Evolutionary conservation across 1,140 invertebrate genomes (phyloP), one percentile per base, ranked within the genome.

Genomic region (Amyelois transitella): DNA sequence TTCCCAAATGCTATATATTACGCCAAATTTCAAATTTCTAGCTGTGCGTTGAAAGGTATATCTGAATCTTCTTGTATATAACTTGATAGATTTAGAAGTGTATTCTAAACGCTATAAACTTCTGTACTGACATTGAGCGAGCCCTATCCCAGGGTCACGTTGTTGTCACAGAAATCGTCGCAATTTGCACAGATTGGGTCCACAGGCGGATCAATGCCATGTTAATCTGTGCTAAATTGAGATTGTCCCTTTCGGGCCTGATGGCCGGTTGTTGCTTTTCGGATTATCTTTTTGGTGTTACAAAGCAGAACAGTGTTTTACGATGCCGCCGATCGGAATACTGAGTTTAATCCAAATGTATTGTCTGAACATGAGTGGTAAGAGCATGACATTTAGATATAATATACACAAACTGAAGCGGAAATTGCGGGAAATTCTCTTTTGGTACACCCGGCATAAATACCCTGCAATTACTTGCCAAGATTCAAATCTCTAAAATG

Each of bases 151-250:
- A 10, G 18, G 18, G 45, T 48, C 20, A 48, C 45, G 45, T 38
- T 21, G 18, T 19, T 48, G 45, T 48, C 45, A 20, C 18, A 48
- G 18, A 48, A 48, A 48, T 48, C 45, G 45, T 19, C 45, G 20
- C 45, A 48, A 48, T 48, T 48, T 48, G 45, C 45, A 48, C 45
- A 48, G 45, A 48, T 48, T 48, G 45, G 45, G 45, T 48, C 19
- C 45, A 48, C 45, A 48, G 45, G 12, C 18, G 45, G 45, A 48
- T 48, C 45, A 48, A 48, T 48, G 45, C 45, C 45, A 48, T 48
- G 45, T 48, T 48, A 48, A 48, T 48, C 45, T 48, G 18, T 21
- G 20, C 45, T 19, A 48, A 48, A 48, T 48, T 48, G 45, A 48
- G 45, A 48, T 48, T 48, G 45, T 48, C 45, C 43, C 45, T 48